phyloP scores from a whole-genome alignment of 2,888 invertebrate genomes.

The Oligia strigilis region DNA sequence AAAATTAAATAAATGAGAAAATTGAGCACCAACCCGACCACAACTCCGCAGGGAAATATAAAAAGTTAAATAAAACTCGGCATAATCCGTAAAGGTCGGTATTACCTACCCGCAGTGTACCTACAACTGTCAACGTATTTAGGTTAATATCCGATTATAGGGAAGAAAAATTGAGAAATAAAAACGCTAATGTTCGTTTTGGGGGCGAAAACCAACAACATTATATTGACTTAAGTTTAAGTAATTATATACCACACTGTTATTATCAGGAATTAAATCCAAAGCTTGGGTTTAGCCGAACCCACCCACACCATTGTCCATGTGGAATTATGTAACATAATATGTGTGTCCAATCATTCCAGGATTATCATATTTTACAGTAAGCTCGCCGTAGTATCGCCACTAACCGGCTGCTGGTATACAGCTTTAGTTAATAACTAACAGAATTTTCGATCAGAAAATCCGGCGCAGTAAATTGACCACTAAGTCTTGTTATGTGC shows the following conservation, averaged over 20 bases:
- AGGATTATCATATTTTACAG: constrained; percentile 36
- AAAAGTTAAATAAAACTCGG: constrained; percentile 48
- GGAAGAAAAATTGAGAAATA: constrained; percentile 22
- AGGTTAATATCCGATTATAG: constrained; percentile 33
- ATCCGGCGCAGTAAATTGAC: background rate
- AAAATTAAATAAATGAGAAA: constrained; percentile 29
- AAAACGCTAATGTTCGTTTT: constrained; percentile 16
- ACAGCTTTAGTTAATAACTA: constrained; percentile 31
- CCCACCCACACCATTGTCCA: background rate
- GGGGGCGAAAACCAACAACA: constrained; percentile 2
- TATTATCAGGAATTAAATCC: background rate
- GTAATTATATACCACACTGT: background rate
- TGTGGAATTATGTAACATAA: constrained; percentile 4
- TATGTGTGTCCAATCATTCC: constrained; percentile 10
- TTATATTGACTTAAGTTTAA: background rate
- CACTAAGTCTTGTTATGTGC: background rate
- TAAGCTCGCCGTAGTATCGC: constrained; percentile 1
- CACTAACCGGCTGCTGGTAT: background rate
- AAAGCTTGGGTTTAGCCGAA: background rate
- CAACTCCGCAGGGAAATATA: constrained; percentile 41
- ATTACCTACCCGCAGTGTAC: constrained; percentile 19
- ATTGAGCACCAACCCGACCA: constrained; percentile 20
- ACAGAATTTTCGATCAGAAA: constrained; percentile 10
- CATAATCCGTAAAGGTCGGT: constrained; percentile 32
- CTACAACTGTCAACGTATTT: constrained; percentile 38